A percentile compares a stretch with the other conserved stretches of the same genome.
Evolutionary conservation across 2,888 invertebrate genomes (phyloP).

Genomic region (Zaprionus lineosus): DNA sequence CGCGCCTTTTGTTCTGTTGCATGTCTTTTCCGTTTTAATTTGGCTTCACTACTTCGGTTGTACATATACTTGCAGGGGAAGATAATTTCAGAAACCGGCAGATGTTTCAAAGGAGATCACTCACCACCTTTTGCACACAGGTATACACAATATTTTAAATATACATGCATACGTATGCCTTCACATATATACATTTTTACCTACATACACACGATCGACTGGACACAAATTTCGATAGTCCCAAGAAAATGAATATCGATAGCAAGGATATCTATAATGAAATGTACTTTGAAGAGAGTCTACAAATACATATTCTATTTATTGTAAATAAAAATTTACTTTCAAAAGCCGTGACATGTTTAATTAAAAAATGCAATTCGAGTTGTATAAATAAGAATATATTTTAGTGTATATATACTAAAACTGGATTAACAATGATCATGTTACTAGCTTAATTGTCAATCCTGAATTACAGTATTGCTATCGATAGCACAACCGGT

Average conservation of each 20-base stretch:
- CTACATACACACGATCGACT: conserved; percentile 19
- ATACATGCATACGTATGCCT: conserved; percentile 2
- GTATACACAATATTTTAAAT: conserved; percentile 39
- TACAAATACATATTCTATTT: no score
- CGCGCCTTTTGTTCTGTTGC: conserved; percentile 25
- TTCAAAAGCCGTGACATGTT: no score
- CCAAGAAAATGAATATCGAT: neutral
- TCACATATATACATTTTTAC: neutral
- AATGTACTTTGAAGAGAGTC: no score
- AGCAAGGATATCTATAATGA: neutral
- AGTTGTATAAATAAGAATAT: no score
- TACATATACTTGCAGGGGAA: conserved; percentile 30
- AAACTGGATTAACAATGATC: no score
- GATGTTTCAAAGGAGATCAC: conserved; percentile 45
- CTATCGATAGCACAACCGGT: no score
- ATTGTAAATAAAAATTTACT: no score
- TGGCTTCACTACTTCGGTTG: conserved; percentile 34
- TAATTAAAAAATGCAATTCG: no score
- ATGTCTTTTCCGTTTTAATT: conserved; percentile 38
- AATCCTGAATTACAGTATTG: no score
- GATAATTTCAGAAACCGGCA: conserved; percentile 55
- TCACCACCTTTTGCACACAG: conserved; percentile 50
- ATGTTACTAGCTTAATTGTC: no score
- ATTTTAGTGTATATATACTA: no score
- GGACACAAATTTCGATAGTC: neutral